Conservation (phyloP, 1,140 invertebrate genomes). For the Tetramorium simillimum region DNA sequence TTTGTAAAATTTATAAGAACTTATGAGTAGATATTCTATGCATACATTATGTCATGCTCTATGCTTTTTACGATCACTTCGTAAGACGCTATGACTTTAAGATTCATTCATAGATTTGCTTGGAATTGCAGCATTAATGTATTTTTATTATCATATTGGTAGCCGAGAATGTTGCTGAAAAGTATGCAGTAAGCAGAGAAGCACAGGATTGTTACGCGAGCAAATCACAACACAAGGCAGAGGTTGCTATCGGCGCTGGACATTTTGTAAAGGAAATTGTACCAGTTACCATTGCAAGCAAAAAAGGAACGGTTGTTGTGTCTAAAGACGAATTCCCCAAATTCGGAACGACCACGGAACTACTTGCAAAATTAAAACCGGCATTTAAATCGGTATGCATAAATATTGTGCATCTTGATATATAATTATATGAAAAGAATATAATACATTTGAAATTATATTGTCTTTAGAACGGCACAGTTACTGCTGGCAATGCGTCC, state of each 20-base stretch:
- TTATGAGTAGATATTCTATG: no score
- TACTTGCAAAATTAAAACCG: slow-evolving; percentile 88
- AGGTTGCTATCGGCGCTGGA: slow-evolving; percentile 88
- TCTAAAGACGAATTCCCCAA: slow-evolving; percentile 90
- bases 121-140: neutral
- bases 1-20: no score
- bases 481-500: slow-evolving; percentile 93
- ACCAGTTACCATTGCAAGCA: slow-evolving; percentile 86
- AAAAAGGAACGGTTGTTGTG: slow-evolving; percentile 85
- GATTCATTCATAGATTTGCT: no score
- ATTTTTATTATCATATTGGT: slow-evolving; percentile 50
- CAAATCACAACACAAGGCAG: slow-evolving; percentile 90
- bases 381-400: slow-evolving; percentile 87
- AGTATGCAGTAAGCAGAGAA: slow-evolving; percentile 89
- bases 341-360: slow-evolving; percentile 87
- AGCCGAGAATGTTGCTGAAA: slow-evolving; percentile 93
- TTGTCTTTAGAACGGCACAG: slow-evolving; percentile 86
- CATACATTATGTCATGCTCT: no score
- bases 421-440: neutral
- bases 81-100: no score
- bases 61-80: no score
- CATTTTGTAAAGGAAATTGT: slow-evolving; percentile 91
- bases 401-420: neutral
- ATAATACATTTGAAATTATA: neutral
- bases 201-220: slow-evolving; percentile 92